phyloP scores from a whole-genome alignment of 2,797 vertebrate species.

The Astyanax mexicanus region DNA sequence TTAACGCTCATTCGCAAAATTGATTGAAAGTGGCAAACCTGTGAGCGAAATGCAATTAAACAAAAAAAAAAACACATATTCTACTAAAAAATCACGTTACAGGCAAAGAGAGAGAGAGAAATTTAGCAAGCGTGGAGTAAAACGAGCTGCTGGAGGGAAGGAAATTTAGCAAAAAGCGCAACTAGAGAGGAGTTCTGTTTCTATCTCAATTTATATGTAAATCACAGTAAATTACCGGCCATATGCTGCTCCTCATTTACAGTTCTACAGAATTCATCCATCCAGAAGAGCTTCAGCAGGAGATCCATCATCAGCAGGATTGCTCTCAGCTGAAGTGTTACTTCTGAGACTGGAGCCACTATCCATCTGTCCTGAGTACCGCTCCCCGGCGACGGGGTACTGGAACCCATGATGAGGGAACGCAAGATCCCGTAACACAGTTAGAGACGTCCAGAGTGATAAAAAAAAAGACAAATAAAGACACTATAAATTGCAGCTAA shows the following conservation, averaged over 20 bases:
- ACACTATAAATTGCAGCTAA: background rate
- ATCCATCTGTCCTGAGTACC: conserved; percentile 33
- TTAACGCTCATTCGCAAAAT: too few relatives aligned
- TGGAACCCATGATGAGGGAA: background rate
- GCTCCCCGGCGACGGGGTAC: conserved; percentile 1
- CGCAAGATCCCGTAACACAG: background rate
- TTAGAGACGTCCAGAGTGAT: background rate
- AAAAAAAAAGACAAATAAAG: conserved; percentile 21
- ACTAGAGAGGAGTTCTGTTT: conserved; percentile 25
- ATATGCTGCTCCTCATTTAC: conserved; percentile 50
- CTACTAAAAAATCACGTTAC: background rate
- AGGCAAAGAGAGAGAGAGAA: conserved; percentile 12
- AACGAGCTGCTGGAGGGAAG: conserved; percentile 14
- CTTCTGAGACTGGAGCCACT: conserved; percentile 14
- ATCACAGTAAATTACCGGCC: conserved; percentile 36
- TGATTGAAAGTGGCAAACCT: too few relatives aligned
- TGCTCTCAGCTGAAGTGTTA: conserved; percentile 31
- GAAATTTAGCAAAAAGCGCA: conserved; percentile 17
- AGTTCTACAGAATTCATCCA: conserved; percentile 45
- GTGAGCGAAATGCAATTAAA: background rate
- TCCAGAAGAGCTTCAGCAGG: conserved; percentile 35
- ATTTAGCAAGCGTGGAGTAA: too few relatives aligned
- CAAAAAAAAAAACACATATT: too few relatives aligned
- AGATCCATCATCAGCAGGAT: conserved; percentile 48
- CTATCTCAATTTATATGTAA: conserved; percentile 44